A percentile compares a stretch with the other conserved stretches of the same genome.
These are phyloP conservation scores for Crypturellus tataupa DNA, from an alignment of 2,797 vertebrate species.

Conservation along the genomic window DNA sequence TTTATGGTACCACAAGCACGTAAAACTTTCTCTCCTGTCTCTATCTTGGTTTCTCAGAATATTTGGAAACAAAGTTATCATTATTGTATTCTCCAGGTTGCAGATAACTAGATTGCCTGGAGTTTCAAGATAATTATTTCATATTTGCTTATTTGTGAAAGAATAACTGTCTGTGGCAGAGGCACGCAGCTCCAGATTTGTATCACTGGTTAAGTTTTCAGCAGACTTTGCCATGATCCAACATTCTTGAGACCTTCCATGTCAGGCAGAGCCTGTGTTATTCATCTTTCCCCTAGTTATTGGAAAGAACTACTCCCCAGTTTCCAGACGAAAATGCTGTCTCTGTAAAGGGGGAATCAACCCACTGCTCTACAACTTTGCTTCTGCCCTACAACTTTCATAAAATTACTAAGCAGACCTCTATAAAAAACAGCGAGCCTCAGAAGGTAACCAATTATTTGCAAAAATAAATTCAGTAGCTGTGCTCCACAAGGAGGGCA, in stretches of 20 bases:
- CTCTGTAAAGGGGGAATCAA: neutral
- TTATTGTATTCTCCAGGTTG: neutral
- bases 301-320: neutral
- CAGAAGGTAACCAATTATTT: conserved; percentile 16
- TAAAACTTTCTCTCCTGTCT: neutral
- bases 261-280: neutral
- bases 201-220: neutral
- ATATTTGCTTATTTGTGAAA: neutral
- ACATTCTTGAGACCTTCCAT: neutral
- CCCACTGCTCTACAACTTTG: neutral
- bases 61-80: neutral
- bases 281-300: neutral
- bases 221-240: neutral
- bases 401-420: neutral
- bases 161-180: neutral
- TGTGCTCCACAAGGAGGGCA: neutral
- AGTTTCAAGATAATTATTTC: neutral
- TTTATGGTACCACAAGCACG: neutral
- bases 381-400: neutral
- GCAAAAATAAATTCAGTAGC: neutral
- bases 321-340: neutral
- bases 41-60: neutral
- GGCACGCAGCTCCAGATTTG: neutral
- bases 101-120: neutral
- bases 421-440: neutral